These are phyloP conservation scores for Brachylomia viminalis DNA, from an alignment of 2,888 invertebrate species.

Conservation along the genomic window DNA sequence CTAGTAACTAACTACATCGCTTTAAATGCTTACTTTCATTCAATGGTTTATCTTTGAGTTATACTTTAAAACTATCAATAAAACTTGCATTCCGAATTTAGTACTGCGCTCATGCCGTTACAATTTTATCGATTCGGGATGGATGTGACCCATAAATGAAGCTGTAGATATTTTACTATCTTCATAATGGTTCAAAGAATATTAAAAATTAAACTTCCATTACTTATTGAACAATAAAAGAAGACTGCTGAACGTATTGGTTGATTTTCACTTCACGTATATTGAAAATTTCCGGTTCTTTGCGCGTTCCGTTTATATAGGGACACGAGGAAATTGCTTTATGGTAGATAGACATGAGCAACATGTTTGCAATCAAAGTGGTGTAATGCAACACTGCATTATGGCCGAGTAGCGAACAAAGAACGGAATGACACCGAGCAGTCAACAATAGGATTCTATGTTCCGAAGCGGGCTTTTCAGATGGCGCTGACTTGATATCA, in stretches of 20 bases:
- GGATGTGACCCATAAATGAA: conserved; percentile 30
- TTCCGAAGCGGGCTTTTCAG: conserved; percentile 26
- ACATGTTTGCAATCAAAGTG: conserved; percentile 37
- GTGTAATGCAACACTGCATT: conserved; percentile 42
- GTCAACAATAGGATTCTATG: conserved; percentile 37
- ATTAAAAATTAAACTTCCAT: conserved; percentile 25
- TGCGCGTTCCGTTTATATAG: conserved; percentile 22
- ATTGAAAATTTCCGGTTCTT: conserved; percentile 39
- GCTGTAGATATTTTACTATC: conserved; percentile 10
- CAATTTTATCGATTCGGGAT: conserved; percentile 16
- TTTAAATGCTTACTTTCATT: not conserved
- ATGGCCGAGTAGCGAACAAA: conserved; percentile 40
- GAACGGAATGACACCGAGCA: conserved; percentile 25
- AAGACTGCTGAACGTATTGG: conserved; percentile 5
- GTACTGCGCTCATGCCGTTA: conserved; percentile 12
- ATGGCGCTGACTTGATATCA: conserved; percentile 2
- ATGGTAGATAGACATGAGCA: conserved; percentile 19
- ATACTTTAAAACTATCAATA: conserved; percentile 13
- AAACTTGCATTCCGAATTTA: conserved; percentile 29
- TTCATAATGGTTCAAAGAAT: conserved; percentile 1
- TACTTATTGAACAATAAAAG: conserved; percentile 27
- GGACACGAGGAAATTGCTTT: conserved; percentile 39
- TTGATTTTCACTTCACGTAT: conserved; percentile 25
- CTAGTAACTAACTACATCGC: not conserved
- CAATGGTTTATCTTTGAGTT: not conserved